These are phyloP conservation scores for Mesembrinibis cayennensis DNA, from an alignment of 2,113 vertebrate genomes.

Conservation along the genomic window DNA sequence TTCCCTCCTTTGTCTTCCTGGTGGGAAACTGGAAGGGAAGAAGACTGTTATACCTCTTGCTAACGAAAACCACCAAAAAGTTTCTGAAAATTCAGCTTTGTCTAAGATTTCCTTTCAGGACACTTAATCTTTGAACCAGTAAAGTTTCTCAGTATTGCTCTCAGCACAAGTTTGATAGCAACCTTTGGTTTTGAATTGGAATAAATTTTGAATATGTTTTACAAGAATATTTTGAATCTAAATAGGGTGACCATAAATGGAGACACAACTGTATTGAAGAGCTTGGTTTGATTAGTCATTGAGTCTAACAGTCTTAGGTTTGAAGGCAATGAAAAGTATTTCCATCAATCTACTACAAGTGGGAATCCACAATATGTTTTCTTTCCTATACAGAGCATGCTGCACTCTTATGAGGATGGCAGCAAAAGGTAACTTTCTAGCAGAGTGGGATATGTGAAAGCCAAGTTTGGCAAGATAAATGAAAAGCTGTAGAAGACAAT, in stretches of 20 bases:
- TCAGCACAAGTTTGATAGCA: not conserved
- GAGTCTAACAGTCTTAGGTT: not conserved
- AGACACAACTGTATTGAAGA: not conserved
- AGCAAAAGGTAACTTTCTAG: not conserved
- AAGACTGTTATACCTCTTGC: not conserved
- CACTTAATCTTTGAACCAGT: not conserved
- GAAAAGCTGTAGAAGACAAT: not conserved
- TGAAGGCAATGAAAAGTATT: not conserved
- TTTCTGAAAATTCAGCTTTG: not conserved
- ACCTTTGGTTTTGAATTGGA: not conserved
- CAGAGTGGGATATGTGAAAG: not conserved
- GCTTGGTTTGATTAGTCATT: not conserved
- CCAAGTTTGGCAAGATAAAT: not conserved
- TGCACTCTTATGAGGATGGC: not conserved
- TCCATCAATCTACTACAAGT: not conserved
- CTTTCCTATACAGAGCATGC: not conserved
- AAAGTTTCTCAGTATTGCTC: not conserved
- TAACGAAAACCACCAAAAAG: not conserved
- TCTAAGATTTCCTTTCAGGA: not conserved
- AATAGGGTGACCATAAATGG: not conserved
- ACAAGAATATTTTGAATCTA: not conserved
- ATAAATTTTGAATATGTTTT: not conserved
- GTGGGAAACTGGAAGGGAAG: not conserved
- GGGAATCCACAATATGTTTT: not conserved
- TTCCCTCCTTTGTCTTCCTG: not conserved